Percentiles rank a stretch among this genome's conserved stretches.
These are phyloP conservation scores for Mystacides longicornis DNA, from an alignment of 2,888 invertebrate species.

Conservation along the genomic window DNA sequence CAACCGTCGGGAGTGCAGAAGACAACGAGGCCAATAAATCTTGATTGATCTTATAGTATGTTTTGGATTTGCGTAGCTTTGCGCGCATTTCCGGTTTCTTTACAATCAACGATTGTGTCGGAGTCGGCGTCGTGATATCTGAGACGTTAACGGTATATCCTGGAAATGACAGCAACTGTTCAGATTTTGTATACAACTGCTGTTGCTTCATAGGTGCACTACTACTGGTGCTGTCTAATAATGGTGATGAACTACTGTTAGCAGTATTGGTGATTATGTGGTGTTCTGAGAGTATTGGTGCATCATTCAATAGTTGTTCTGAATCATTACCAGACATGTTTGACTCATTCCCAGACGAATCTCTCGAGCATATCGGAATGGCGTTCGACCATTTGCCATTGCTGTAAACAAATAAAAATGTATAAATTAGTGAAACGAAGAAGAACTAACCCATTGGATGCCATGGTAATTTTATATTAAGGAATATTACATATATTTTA, in stretches of 20 bases:
- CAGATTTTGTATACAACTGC: background rate
- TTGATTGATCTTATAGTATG: background rate
- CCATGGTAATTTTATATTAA: too few relatives aligned
- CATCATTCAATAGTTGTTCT: constrained; percentile 34
- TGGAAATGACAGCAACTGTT: background rate
- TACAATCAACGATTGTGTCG: background rate
- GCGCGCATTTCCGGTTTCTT: background rate
- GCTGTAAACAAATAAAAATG: constrained; percentile 37
- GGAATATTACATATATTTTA: too few relatives aligned
- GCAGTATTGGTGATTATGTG: background rate
- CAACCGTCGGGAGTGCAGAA: background rate
- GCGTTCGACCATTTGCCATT: constrained; percentile 84
- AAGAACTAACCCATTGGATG: too few relatives aligned
- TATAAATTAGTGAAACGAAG: too few relatives aligned
- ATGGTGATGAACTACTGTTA: background rate
- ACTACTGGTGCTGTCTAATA: background rate
- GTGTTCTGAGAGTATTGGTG: background rate
- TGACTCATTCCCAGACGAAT: constrained; percentile 32
- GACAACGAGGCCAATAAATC: background rate
- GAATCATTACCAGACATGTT: constrained; percentile 30
- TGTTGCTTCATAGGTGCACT: background rate
- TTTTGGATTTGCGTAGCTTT: background rate
- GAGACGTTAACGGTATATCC: background rate
- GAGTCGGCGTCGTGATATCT: background rate
- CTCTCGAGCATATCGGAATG: constrained; percentile 64